Evolutionary conservation across 1,140 invertebrate species (phyloP), one percentile per base, ranked within the genome.

Genomic region (Trissolcus basalis): DNA sequence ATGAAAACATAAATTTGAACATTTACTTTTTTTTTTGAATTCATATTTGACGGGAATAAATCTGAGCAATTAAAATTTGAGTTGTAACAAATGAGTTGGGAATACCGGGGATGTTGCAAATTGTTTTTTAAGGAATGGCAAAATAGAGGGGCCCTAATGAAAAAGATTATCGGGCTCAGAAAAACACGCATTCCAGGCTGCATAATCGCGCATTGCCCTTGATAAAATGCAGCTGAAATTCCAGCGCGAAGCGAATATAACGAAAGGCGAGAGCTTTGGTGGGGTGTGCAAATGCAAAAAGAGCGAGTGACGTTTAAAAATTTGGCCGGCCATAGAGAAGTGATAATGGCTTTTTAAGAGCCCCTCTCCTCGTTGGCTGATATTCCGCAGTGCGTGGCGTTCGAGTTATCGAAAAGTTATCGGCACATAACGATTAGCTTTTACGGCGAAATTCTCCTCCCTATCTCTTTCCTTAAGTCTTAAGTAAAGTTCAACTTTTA

Each of bases 401-500:
- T 36, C 19, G 51, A 72, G 45, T 64, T 61, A 67, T 61, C 70
- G 43, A 14, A 16, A 10, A 50, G 36, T 74, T 60, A 50, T 67
- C 61, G 50, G 44, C 33, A 61, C 10, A 61, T 65, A 61, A 55
- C 56, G 56, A 73, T 61, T 60, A 45, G 56, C 61, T 67, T 54
- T 73, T 67, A 61, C 56, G 16, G 49, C 11, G 44, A 65, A 74
- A 13, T 13, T 4, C 67, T 56, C 71, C 55, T 58, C 33, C 54
- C 44, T 63, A 56, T 74, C 71, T 65, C 60, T 64, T 27, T 27
- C 19, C 19, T 27, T 27, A 27, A 27, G 50, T 43, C 47, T 74
- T 68, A 68, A 63, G 63, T 68, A 50, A 68, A 58, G 51, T 74
- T 68, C 64, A 68, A 53, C 56, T 74, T 74, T 74, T 74, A 68